These are phyloP conservation scores for Coptodon rendalli DNA, from an alignment of 2,113 vertebrate species.

Conservation along the genomic window DNA sequence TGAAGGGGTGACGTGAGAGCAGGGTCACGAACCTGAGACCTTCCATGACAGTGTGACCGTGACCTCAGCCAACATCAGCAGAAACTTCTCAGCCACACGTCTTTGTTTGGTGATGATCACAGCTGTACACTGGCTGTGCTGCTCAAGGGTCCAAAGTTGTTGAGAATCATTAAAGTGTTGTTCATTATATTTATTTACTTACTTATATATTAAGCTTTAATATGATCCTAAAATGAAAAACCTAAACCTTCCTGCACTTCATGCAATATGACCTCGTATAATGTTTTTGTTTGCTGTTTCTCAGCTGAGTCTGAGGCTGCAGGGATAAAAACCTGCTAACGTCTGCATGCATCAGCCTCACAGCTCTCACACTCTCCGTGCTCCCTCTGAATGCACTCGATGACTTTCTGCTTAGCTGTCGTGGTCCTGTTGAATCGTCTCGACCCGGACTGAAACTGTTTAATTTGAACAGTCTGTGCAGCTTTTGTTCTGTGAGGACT, in stretches of 20 bases:
- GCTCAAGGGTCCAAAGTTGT: neutral
- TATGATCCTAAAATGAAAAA: neutral
- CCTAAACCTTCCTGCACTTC: neutral
- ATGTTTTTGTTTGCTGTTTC: neutral
- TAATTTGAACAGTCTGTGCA: neutral
- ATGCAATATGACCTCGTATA: accelerated
- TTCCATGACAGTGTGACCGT: accelerated
- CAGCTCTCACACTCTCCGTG: accelerated
- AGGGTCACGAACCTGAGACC: accelerated
- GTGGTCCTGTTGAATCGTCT: neutral
- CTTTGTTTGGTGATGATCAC: accelerated
- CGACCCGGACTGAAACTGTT: accelerated
- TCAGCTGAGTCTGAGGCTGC: neutral
- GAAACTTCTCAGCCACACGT: neutral
- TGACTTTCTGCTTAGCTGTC: neutral
- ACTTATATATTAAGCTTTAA: neutral
- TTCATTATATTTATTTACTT: neutral
- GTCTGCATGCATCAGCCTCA: neutral
- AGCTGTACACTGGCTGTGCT: accelerated
- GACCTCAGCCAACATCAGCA: neutral
- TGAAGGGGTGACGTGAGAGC: neutral
- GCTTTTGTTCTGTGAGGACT: neutral
- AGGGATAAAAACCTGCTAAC: neutral
- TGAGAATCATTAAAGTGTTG: neutral
- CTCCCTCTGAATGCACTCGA: neutral